phyloP scores from a whole-genome alignment of 2,888 invertebrate species.

The Lamproptera curius region DNA sequence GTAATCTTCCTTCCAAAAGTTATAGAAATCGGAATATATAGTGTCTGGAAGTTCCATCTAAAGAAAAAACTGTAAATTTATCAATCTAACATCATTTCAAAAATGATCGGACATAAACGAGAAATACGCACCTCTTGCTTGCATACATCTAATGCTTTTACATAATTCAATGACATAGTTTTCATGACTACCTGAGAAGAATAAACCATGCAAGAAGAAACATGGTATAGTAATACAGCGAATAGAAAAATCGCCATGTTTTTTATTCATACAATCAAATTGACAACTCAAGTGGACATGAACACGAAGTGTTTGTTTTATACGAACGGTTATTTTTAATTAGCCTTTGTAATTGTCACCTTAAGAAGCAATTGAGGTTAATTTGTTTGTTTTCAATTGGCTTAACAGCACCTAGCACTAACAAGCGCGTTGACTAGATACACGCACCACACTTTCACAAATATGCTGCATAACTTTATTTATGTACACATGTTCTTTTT shows the following conservation, averaged over 20 bases:
- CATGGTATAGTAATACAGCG: no score
- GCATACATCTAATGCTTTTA: slow-evolving; percentile 40
- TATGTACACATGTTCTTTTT: no score
- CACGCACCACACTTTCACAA: no score
- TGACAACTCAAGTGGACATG: not conserved
- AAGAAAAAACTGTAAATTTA: not conserved
- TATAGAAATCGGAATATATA: slow-evolving; percentile 40
- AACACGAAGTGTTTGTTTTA: slow-evolving; percentile 1
- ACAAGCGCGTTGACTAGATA: no score
- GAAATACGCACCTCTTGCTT: slow-evolving; percentile 44
- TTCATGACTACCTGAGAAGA: slow-evolving; percentile 42
- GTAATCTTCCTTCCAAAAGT: slow-evolving; percentile 51
- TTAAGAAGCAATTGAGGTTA: slow-evolving; percentile 3
- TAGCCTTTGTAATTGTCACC: not conserved
- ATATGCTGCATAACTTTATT: no score
- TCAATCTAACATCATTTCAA: no score
- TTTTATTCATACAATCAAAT: not conserved
- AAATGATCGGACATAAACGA: no score
- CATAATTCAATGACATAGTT: slow-evolving; percentile 34
- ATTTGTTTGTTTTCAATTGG: no score
- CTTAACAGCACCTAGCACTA: no score
- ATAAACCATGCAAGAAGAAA: slow-evolving; percentile 25
- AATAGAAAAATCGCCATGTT: no score
- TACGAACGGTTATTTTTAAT: not conserved
- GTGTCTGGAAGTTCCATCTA: slow-evolving; percentile 43